Evolutionary conservation across 53 echinoderm and acorn worm genomes (phyloP).

Genomic region (Holothuria scabra): DNA sequence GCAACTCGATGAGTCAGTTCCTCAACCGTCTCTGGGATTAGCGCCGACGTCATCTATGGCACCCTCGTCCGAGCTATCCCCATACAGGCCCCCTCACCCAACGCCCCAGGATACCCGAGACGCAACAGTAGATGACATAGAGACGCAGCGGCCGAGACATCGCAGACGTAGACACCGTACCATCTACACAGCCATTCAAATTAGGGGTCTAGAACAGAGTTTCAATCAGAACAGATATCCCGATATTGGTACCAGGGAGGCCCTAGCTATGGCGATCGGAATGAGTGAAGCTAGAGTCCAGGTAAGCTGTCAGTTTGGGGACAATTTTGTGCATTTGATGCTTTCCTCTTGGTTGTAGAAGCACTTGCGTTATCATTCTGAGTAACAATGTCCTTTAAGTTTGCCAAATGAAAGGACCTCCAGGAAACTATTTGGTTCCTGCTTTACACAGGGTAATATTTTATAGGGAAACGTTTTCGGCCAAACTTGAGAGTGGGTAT

Average conservation of each 20-base stretch:
- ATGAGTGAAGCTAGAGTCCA: slow-evolving; percentile 87
- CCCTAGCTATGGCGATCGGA: slow-evolving; percentile 73
- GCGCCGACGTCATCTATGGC: slow-evolving; percentile 23
- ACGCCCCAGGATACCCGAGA: slow-evolving; percentile 42
- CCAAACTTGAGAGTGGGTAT: too few relatives aligned
- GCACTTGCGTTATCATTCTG: too few relatives aligned
- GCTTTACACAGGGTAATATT: too few relatives aligned
- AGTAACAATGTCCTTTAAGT: too few relatives aligned
- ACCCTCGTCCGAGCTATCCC: not conserved
- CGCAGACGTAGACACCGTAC: slow-evolving; percentile 81
- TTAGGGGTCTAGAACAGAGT: slow-evolving; percentile 65
- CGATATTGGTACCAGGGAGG: slow-evolving; percentile 75
- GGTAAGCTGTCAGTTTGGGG: slow-evolving; percentile 38
- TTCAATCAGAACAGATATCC: slow-evolving; percentile 80
- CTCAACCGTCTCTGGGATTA: slow-evolving; percentile 18
- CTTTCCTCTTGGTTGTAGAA: too few relatives aligned
- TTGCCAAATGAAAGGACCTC: too few relatives aligned
- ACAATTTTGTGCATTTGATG: too few relatives aligned
- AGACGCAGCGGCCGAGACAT: slow-evolving; percentile 51
- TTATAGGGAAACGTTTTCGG: too few relatives aligned
- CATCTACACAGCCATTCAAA: slow-evolving; percentile 71
- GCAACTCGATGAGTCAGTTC: slow-evolving; percentile 54
- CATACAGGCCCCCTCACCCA: slow-evolving; percentile 42
- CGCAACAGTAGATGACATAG: not conserved
- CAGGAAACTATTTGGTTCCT: too few relatives aligned